phyloP scores from a whole-genome alignment of 2,888 invertebrate genomes.

The Pemphredon lugubris region DNA sequence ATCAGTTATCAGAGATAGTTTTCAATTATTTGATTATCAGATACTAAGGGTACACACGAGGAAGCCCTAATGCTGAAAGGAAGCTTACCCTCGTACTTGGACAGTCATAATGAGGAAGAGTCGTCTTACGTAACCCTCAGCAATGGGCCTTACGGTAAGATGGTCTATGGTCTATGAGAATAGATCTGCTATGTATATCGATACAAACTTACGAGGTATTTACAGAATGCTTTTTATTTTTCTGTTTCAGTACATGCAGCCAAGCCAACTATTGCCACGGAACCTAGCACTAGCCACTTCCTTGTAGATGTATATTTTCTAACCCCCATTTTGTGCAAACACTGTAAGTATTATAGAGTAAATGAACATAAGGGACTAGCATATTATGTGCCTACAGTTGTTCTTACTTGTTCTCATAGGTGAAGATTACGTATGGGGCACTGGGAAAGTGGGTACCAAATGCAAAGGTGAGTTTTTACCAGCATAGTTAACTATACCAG shows the following conservation, averaged over 20 bases:
- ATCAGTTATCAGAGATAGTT: too few relatives aligned
- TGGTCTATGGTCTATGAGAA: neutral
- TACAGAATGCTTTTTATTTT: neutral
- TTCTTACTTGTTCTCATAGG: slow-evolving; percentile 78
- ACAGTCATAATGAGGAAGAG: slow-evolving; percentile 78
- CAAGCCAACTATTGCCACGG: slow-evolving; percentile 69
- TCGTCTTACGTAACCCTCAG: slow-evolving; percentile 78
- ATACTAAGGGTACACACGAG: slow-evolving; percentile 74
- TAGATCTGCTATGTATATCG: too few relatives aligned
- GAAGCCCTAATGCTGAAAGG: slow-evolving; percentile 80
- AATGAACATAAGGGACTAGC: too few relatives aligned
- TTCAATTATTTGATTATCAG: slow-evolving; percentile 45
- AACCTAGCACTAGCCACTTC: slow-evolving; percentile 78
- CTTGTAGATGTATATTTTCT: slow-evolving; percentile 82
- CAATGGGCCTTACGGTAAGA: slow-evolving; percentile 79
- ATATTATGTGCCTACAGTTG: neutral
- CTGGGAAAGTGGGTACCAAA: slow-evolving; percentile 83
- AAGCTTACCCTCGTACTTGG: slow-evolving; percentile 77
- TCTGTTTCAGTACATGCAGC: slow-evolving; percentile 74
- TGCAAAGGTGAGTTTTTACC: slow-evolving; percentile 83
- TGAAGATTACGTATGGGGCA: slow-evolving; percentile 86
- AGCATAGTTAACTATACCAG: neutral
- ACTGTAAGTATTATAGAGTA: slow-evolving; percentile 81
- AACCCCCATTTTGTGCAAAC: slow-evolving; percentile 83
- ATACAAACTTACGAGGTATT: too few relatives aligned